phyloP scores from a whole-genome alignment of 2,888 invertebrate genomes.

The Drosophila gaucha region DNA sequence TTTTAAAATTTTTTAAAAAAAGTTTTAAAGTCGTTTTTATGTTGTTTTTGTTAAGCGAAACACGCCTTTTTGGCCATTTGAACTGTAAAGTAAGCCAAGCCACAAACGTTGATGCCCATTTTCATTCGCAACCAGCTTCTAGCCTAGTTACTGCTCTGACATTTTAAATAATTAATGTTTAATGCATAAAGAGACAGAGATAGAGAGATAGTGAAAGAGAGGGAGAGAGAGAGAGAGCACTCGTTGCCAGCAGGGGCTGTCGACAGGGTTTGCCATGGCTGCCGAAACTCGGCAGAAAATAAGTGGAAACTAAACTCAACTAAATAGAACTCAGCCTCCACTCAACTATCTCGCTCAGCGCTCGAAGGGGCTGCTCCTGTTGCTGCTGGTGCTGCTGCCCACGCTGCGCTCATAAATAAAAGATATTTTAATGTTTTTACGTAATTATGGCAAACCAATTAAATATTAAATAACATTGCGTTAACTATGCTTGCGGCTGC shows the following conservation, averaged over 20 bases:
- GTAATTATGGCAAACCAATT: conserved; percentile 75
- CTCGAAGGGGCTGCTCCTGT: conserved; percentile 24
- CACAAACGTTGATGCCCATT: conserved; percentile 51
- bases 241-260: neutral
- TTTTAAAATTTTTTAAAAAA: too few species aligned
- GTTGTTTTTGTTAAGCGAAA: neutral
- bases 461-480: conserved; percentile 70
- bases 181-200: conserved; percentile 57
- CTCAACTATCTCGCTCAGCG: conserved; percentile 26
- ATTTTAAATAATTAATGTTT: conserved; percentile 79
- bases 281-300: conserved; percentile 67
- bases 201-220: conserved; percentile 5
- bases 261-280: conserved; percentile 22
- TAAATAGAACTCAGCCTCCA: conserved; percentile 30
- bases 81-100: conserved; percentile 37
- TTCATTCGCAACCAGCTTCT: conserved; percentile 56
- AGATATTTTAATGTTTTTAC: conserved; percentile 79
- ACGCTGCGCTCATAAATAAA: conserved; percentile 63
- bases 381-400: conserved; percentile 6
- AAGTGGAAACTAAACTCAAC: conserved; percentile 52
- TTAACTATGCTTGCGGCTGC: conserved; percentile 60
- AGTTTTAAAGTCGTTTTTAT: neutral
- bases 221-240: neutral
- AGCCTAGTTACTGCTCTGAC: conserved; percentile 77
- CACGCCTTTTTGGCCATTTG: conserved; percentile 5